Conservation (phyloP, 1,140 invertebrate genomes). For the Hyles vespertilio region DNA sequence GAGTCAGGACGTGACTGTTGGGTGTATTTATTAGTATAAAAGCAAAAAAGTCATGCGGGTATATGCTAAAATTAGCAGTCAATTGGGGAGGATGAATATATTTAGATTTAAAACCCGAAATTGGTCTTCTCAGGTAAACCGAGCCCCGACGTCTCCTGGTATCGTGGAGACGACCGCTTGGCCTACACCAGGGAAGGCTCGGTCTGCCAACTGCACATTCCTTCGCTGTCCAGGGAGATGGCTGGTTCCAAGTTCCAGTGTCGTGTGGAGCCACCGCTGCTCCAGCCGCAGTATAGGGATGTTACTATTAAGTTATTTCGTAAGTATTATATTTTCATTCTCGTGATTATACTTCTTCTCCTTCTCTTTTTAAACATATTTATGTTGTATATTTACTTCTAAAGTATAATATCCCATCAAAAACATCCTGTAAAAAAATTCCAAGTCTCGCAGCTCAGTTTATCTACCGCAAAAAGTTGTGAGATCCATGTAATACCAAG, state of each 20-base stretch:
- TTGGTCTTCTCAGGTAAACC: slow-evolving; percentile 44
- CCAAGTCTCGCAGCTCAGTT: too few relatives aligned
- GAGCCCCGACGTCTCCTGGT: slow-evolving; percentile 61
- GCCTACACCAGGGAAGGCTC: slow-evolving; percentile 52
- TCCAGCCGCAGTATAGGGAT: slow-evolving; percentile 46
- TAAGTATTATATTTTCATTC: slow-evolving; percentile 32
- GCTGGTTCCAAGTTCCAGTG: slow-evolving; percentile 52
- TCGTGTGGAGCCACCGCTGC: slow-evolving; percentile 52
- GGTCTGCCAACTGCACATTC: slow-evolving; percentile 53
- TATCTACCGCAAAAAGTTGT: too few relatives aligned
- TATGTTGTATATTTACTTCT: too few relatives aligned
- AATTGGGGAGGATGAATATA: background rate
- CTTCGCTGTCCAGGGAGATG: slow-evolving; percentile 52
- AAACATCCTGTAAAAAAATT: too few relatives aligned
- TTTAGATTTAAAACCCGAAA: background rate
- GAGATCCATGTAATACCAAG: too few relatives aligned
- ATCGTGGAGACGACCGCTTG: slow-evolving; percentile 49
- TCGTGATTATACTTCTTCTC: too few relatives aligned
- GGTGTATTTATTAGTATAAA: too few relatives aligned
- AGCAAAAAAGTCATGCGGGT: too few relatives aligned
- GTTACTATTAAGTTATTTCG: slow-evolving; percentile 59
- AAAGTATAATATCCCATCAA: too few relatives aligned
- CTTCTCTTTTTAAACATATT: too few relatives aligned
- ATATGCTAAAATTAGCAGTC: too few relatives aligned
- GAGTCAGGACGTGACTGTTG: too few relatives aligned